phyloP scores from a whole-genome alignment of 2,797 vertebrate species.

The Halcyon badia region DNA sequence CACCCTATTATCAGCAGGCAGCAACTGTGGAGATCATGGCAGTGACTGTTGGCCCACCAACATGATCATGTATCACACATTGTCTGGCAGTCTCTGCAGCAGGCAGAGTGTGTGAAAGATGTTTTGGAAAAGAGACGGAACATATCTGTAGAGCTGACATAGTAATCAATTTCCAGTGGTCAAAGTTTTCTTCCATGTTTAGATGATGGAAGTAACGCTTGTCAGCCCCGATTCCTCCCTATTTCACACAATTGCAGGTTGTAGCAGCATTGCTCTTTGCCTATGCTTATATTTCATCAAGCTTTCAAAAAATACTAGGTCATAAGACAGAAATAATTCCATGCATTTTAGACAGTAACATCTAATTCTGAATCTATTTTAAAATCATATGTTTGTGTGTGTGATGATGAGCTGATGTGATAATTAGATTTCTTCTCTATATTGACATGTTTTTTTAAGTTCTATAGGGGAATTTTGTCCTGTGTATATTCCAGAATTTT shows the following conservation, averaged over 20 bases:
- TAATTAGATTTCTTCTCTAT: conserved; percentile 19
- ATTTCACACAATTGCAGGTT: neutral
- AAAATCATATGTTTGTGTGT: neutral
- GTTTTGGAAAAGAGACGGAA: neutral
- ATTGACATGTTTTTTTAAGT: neutral
- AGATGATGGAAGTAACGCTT: neutral
- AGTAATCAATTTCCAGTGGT: neutral
- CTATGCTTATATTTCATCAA: neutral
- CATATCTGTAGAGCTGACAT: neutral
- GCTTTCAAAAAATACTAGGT: neutral
- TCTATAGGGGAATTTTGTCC: neutral
- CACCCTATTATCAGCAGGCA: neutral
- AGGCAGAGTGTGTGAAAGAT: neutral
- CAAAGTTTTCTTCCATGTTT: neutral
- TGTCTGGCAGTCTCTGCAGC: neutral
- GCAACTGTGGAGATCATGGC: neutral
- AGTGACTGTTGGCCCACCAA: accelerated
- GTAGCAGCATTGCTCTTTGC: neutral
- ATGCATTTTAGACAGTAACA: neutral
- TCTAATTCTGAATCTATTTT: neutral
- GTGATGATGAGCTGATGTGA: neutral
- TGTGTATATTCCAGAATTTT: neutral
- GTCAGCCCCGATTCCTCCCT: neutral
- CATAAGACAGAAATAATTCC: neutral
- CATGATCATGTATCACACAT: accelerated